phyloP scores from a whole-genome alignment of 2,797 vertebrate species.

The Fistularia commersonii region DNA sequence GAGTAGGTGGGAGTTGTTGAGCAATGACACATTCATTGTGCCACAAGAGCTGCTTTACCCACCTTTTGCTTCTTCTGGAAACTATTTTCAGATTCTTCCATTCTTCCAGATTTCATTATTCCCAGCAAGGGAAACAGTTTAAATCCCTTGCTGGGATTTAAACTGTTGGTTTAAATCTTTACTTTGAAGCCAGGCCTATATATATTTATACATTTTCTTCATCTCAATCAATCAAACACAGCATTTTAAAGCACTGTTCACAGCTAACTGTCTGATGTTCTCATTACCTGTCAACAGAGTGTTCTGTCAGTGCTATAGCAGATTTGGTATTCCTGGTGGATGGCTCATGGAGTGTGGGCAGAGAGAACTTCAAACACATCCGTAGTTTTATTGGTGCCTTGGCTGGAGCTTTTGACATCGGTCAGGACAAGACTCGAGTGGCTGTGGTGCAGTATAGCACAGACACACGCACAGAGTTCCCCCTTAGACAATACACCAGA shows the following conservation, averaged over 20 bases:
- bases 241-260: conserved; percentile 4
- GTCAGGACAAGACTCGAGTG: conserved; percentile 91
- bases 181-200: too few relatives aligned
- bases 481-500: conserved; percentile 84
- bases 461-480: conserved; percentile 95
- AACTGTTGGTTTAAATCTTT: too few relatives aligned
- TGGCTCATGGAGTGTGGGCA: conserved; percentile 97
- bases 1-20: conserved; percentile 16
- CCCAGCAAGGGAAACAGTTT: conserved; percentile 9
- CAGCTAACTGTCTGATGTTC: conserved; percentile 1
- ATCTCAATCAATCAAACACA: conserved; percentile 10
- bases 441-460: conserved; percentile 96
- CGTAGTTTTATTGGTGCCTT: conserved; percentile 88
- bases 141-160: too few relatives aligned
- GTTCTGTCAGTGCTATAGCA: conserved; percentile 88
- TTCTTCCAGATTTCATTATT: conserved; percentile 6
- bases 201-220: conserved; percentile 1
- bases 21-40: conserved; percentile 32
- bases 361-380: conserved; percentile 94
- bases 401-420: conserved; percentile 93
- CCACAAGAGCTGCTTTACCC: conserved; percentile 6
- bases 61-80: conserved; percentile 22
- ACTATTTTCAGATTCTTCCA: conserved; percentile 26
- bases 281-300: conserved; percentile 72
- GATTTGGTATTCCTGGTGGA: conserved; percentile 97